Percentiles rank a stretch among this genome's conserved stretches.
Conservation (phyloP, 1,140 invertebrate species). For the Drosophila punjabiensis region DNA sequence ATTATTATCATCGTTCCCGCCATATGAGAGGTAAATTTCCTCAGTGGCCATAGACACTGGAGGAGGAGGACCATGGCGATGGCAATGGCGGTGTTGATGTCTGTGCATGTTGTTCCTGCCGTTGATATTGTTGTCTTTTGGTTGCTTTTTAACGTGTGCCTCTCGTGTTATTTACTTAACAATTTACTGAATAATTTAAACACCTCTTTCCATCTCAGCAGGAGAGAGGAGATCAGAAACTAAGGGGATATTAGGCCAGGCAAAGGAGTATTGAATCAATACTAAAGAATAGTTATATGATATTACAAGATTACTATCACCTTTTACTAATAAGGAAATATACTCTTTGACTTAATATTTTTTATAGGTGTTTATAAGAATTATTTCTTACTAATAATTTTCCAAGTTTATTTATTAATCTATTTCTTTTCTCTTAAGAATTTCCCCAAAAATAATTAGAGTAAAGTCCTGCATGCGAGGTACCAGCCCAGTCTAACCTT, state of each 20-base stretch:
- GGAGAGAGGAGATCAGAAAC: background rate
- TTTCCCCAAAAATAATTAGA: background rate
- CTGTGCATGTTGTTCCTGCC: constrained; percentile 43
- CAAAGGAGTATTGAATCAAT: background rate
- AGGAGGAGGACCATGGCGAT: background rate
- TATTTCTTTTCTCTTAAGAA: background rate
- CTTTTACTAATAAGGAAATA: too few species aligned
- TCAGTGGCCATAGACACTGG: constrained; percentile 37
- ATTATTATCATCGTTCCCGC: constrained; percentile 24
- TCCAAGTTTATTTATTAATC: too few species aligned
- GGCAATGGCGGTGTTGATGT: constrained; percentile 36
- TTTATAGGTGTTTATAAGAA: background rate
- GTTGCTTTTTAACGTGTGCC: constrained; percentile 65
- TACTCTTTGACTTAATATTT: rapidly evolving
- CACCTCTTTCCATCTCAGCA: constrained; percentile 23
- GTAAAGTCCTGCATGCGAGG: background rate
- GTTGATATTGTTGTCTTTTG: constrained; percentile 59
- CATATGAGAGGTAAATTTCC: constrained; percentile 57
- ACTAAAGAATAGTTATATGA: too few species aligned
- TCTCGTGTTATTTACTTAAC: constrained; percentile 80
- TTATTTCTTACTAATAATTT: background rate
- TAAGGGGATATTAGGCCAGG: background rate
- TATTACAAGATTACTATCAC: background rate
- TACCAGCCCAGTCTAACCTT: background rate
- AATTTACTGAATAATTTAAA: constrained; percentile 84